These are phyloP conservation scores for Andrena trimmerana DNA, from an alignment of 2,888 invertebrate genomes.

Conservation along the genomic window DNA sequence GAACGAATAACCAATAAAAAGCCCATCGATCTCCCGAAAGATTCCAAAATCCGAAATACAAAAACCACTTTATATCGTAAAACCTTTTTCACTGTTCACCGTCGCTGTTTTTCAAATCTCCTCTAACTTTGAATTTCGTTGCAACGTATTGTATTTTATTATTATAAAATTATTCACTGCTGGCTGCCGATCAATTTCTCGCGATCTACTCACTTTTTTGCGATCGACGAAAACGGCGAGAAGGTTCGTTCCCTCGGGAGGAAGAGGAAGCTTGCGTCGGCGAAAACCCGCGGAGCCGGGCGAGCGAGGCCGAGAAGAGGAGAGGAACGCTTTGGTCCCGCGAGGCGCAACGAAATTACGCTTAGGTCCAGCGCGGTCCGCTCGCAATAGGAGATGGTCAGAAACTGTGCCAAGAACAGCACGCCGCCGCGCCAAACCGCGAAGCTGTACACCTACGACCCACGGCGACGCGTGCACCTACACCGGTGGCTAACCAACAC, in stretches of 20 bases:
- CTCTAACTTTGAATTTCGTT: not conserved
- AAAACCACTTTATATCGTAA: no score
- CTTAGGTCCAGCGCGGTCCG: conserved; percentile 74
- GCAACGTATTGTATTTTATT: no score
- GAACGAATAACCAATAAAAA: not conserved
- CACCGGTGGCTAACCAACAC: conserved; percentile 60
- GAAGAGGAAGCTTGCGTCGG: not conserved
- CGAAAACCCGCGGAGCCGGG: not conserved
- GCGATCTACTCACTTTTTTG: conserved; percentile 15
- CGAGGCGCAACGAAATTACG: conserved; percentile 58
- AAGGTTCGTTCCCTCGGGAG: not conserved
- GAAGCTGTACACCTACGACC: conserved; percentile 65
- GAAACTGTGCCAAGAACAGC: conserved; percentile 84
- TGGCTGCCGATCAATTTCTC: not conserved
- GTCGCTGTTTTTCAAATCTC: not conserved
- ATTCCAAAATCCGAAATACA: no score
- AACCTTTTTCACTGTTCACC: not conserved
- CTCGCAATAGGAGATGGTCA: conserved; percentile 82
- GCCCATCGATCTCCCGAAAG: not conserved
- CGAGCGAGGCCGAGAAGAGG: not conserved
- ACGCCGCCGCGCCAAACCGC: conserved; percentile 63
- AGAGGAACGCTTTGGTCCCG: conserved; percentile 25
- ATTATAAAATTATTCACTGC: not conserved
- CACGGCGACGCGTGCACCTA: conserved; percentile 49
- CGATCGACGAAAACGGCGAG: not conserved